Evolutionary conservation across 2,888 invertebrate species (phyloP), one percentile per base, ranked within the genome.

Genomic region (Aradus depressus): DNA sequence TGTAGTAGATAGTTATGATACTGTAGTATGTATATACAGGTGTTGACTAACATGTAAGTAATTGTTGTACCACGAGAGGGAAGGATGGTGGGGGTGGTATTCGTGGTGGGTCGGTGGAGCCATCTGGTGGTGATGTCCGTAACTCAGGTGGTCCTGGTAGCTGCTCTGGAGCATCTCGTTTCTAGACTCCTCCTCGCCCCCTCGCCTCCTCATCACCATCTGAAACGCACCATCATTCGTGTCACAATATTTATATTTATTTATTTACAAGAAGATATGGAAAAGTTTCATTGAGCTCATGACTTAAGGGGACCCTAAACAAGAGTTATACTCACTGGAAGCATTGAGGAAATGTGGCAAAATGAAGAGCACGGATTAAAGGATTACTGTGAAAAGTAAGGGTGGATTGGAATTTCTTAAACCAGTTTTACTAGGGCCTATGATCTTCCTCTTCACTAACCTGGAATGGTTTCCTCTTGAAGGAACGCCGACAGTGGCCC

Each of bases 121-220:
- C 51, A 53, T 53, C 44, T 54, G 53, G 49, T 54, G 51, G 44
- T 57, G 57, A 38, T 54, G 52, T 44, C 51, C 51, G 45, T 45
- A 50, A 38, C 47, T 53, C 43, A 52, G 43, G 52, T 42, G 50
- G 37, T 57, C 57, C 31, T 54, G 34, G 26, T 54, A 54, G 21
- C 43, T 55, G 38, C 52, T 57, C 47, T 57, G 57, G 35, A 57
- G 47, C 57, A 57, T 57, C 49, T 44, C 43, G 26, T 37, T 35
- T 37, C 54, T 54, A 54, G 32, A 49, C 54, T 51, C 52, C 53
- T 56, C 56, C 54, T 51, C 52, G 51, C 54, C 56, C 50, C 23
- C 52, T 49, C 51, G 51, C 48, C 50, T 49, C 43, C 53, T 54
- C 53, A 54, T 54, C 53, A 54, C 52, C 56, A 56, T 56, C 56